Conservation (phyloP, 2,797 vertebrate genomes). For the Eremophila alpestris region DNA sequence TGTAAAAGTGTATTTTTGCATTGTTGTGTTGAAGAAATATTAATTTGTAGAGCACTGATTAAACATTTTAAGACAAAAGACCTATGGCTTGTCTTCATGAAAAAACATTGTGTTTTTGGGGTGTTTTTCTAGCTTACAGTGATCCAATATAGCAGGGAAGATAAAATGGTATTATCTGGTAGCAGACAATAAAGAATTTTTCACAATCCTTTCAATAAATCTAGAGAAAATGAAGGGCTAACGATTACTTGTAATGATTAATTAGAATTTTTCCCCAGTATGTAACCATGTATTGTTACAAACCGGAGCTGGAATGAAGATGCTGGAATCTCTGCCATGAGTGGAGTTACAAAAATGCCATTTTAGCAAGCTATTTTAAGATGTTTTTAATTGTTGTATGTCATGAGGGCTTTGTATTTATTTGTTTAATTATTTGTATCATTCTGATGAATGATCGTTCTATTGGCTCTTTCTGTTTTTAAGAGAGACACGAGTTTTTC, state of each 20-base stretch:
- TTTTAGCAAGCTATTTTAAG: constrained; percentile 31
- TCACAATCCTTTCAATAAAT: neutral
- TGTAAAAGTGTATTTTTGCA: neutral
- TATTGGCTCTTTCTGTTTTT: neutral
- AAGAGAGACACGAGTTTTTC: neutral
- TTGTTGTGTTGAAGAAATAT: neutral
- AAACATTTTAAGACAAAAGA: neutral
- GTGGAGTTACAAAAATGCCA: neutral
- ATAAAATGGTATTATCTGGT: neutral
- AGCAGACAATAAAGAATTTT: neutral
- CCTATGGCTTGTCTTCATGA: neutral
- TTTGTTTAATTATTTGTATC: constrained; percentile 4
- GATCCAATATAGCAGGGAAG: neutral
- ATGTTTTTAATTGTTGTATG: neutral
- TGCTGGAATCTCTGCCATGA: neutral
- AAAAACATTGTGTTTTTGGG: neutral
- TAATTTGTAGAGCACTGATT: neutral
- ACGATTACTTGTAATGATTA: neutral
- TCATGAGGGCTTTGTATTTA: neutral
- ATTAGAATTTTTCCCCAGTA: neutral
- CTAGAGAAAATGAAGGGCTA: neutral
- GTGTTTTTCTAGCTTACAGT: neutral
- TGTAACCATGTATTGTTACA: neutral
- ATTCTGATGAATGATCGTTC: neutral
- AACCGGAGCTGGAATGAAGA: neutral